Conservation (phyloP, 1,140 invertebrate genomes). For the Pseudoatta argentina region DNA sequence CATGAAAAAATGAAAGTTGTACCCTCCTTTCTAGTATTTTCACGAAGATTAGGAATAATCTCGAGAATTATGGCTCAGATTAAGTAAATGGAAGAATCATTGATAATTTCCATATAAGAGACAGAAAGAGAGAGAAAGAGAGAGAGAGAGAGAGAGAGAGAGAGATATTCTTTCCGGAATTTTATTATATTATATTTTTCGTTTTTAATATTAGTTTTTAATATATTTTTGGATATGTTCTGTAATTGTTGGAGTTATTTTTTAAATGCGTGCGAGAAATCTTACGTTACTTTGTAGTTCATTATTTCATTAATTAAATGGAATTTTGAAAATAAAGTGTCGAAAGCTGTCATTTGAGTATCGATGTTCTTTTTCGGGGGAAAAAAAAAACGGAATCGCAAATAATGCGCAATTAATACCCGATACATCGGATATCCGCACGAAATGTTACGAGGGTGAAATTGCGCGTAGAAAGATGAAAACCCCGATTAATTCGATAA, state of each 20-base stretch:
- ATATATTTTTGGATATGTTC: no score
- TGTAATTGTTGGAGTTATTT: background rate
- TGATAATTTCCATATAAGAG: background rate
- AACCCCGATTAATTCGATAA: constrained; percentile 43
- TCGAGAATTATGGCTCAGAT: background rate
- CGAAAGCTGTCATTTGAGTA: background rate
- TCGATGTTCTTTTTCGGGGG: background rate
- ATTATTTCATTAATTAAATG: background rate
- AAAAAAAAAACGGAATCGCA: background rate
- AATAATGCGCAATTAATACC: background rate
- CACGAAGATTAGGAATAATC: background rate
- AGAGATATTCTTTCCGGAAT: background rate
- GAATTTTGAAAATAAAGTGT: background rate
- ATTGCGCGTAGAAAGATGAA: constrained; percentile 11
- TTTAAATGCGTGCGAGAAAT: background rate
- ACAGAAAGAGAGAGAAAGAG: no score
- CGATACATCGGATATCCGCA: constrained; percentile 13
- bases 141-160: no score
- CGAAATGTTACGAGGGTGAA: background rate
- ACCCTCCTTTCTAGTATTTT: background rate
- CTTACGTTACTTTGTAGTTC: background rate
- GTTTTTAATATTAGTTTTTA: no score
- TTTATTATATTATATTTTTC: background rate
- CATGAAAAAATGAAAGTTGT: no score
- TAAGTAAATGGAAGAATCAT: background rate